Percentiles rank a stretch among this genome's conserved stretches.
These are phyloP conservation scores for Zenarchopterus dispar DNA, from an alignment of 2,797 vertebrate genomes.

Conservation along the genomic window DNA sequence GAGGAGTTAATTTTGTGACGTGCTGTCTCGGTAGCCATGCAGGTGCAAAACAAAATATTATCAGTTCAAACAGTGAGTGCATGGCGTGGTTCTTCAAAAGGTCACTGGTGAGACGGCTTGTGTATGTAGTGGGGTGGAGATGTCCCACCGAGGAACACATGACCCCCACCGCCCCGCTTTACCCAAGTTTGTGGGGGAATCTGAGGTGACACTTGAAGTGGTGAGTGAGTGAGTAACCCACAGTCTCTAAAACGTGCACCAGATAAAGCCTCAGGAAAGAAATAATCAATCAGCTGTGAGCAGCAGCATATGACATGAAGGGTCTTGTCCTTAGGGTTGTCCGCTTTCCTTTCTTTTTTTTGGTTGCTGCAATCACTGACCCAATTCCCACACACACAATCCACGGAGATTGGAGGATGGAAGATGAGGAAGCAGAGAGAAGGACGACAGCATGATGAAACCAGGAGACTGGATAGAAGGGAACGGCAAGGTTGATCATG, in stretches of 20 bases:
- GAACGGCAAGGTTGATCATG: neutral
- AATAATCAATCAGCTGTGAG: constrained; percentile 36
- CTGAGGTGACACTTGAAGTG: constrained; percentile 53
- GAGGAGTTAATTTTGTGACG: constrained; percentile 6
- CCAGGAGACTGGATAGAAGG: neutral
- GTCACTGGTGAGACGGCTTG: constrained; percentile 20
- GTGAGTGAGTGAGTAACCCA: neutral
- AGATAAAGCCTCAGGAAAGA: constrained; percentile 25
- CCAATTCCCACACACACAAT: constrained; percentile 59
- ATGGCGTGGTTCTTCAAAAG: constrained; percentile 25
- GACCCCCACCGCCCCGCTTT: neutral
- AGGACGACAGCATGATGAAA: neutral
- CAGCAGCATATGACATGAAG: constrained; percentile 48
- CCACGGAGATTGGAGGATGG: constrained; percentile 20
- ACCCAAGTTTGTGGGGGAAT: constrained; percentile 22
- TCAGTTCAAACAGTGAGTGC: constrained; percentile 37
- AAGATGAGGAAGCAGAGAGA: constrained; percentile 20
- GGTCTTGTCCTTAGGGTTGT: constrained; percentile 33
- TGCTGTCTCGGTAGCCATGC: constrained; percentile 7
- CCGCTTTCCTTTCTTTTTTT: constrained; percentile 6
- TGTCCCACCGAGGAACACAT: constrained; percentile 29
- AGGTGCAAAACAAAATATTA: constrained; percentile 51
- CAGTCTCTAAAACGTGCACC: constrained; percentile 3
- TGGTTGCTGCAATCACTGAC: constrained; percentile 66
- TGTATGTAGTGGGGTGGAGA: constrained; percentile 3